Conservation (phyloP, 1,140 invertebrate species). For the Nasonia giraulti region DNA sequence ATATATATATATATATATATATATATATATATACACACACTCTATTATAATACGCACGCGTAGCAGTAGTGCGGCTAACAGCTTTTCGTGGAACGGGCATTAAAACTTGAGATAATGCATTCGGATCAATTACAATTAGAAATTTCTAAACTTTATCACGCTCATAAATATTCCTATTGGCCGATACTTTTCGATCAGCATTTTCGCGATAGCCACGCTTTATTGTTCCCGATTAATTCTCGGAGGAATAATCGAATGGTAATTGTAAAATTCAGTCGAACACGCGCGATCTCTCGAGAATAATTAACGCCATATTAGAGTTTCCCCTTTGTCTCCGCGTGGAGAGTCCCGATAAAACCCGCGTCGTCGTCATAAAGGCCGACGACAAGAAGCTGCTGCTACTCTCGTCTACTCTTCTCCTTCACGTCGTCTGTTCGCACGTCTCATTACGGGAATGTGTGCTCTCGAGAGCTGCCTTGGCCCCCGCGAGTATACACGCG, state of each 20-base stretch:
- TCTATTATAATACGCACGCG: too few relatives aligned
- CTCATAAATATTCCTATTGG: not conserved
- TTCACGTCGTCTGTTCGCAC: not conserved
- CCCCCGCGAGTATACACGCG: not conserved
- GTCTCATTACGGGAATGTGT: slow-evolving; percentile 11
- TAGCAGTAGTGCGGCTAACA: not conserved
- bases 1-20: too few relatives aligned
- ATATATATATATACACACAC: too few relatives aligned
- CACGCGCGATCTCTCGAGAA: too few relatives aligned
- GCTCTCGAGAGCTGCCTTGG: not conserved
- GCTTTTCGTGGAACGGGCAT: slow-evolving; percentile 16
- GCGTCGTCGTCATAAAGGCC: not conserved
- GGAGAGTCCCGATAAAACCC: too few relatives aligned
- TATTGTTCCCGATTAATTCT: not conserved
- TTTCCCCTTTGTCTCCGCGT: too few relatives aligned
- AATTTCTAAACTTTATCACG: not conserved
- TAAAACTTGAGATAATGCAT: not conserved
- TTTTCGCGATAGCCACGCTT: not conserved
- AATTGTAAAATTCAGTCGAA: too few relatives aligned
- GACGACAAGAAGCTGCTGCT: not conserved
- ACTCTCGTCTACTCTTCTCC: not conserved
- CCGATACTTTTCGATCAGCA: not conserved
- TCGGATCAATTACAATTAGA: slow-evolving; percentile 10
- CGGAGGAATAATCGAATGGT: too few relatives aligned
- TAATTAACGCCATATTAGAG: too few relatives aligned